phyloP scores from a whole-genome alignment of 2,888 invertebrate species.

The Xiphydria camelus region DNA sequence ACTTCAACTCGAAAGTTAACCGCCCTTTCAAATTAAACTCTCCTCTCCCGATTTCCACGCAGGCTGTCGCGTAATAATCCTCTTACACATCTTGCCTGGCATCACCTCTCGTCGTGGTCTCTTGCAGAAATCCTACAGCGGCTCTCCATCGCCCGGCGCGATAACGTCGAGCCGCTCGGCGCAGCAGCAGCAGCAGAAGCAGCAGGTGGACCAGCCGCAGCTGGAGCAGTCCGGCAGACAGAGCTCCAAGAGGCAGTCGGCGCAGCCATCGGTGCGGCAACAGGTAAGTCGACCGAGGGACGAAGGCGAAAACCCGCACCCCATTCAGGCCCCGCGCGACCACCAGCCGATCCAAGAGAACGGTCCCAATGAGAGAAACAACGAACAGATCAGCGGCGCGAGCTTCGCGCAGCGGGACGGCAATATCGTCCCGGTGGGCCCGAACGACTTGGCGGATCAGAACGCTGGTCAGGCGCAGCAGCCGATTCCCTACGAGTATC shows the following conservation, averaged over 20 bases:
- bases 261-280: constrained; percentile 32
- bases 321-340: constrained; percentile 41
- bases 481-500: constrained; percentile 31
- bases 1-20: not conserved
- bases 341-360: constrained; percentile 33
- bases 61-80: too few relatives aligned
- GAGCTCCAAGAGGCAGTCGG: constrained; percentile 15
- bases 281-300: constrained; percentile 52
- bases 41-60: too few relatives aligned
- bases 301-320: constrained; percentile 39
- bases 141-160: too few relatives aligned
- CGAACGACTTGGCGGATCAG: constrained; percentile 30
- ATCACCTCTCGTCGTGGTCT: not conserved
- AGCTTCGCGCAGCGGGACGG: constrained; percentile 38
- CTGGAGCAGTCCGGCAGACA: not conserved
- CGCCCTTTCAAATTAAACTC: too few relatives aligned
- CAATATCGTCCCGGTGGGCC: constrained; percentile 43
- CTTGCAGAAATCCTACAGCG: constrained; percentile 31
- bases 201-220: not conserved
- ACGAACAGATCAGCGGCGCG: constrained; percentile 29
- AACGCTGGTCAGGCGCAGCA: constrained; percentile 16
- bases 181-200: constrained; percentile 16
- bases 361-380: constrained; percentile 16
- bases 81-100: too few relatives aligned
- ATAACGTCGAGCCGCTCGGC: constrained; percentile 4